Percentiles rank a stretch among this genome's conserved stretches.
Conservation (phyloP, 1,140 invertebrate species). For the Brachionus rotundiformis region DNA sequence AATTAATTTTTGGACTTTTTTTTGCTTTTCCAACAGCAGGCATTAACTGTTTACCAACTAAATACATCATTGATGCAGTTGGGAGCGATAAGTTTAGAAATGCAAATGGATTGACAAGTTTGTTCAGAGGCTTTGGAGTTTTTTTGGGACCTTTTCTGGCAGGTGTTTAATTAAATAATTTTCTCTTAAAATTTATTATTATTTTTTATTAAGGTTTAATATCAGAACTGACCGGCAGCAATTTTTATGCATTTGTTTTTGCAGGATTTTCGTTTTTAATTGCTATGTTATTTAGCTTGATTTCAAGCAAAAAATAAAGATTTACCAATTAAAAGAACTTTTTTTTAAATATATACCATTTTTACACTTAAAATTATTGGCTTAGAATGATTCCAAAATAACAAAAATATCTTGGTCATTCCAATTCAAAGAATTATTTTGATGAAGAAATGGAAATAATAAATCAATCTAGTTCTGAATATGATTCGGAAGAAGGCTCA, state of each 20-base stretch:
- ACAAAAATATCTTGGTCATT: too few relatives aligned
- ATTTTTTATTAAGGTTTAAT: background rate
- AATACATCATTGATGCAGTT: background rate
- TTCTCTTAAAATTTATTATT: too few relatives aligned
- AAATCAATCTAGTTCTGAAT: too few relatives aligned
- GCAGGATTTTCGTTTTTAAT: conserved; percentile 8
- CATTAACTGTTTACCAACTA: conserved; percentile 2
- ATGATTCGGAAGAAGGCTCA: too few relatives aligned
- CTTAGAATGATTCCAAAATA: too few relatives aligned
- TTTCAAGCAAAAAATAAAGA: too few relatives aligned
- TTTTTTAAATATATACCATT: too few relatives aligned
- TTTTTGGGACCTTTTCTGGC: conserved; percentile 10
- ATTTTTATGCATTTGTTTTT: conserved; percentile 28
- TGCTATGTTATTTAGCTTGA: background rate
- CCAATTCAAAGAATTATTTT: too few relatives aligned
- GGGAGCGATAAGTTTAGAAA: conserved; percentile 17
- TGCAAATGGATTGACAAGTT: conserved; percentile 41
- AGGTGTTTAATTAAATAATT: too few relatives aligned
- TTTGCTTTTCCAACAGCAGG: conserved; percentile 7
- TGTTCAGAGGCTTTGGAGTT: conserved; percentile 31
- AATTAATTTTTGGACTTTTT: background rate
- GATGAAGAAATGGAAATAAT: too few relatives aligned
- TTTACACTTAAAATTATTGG: too few relatives aligned
- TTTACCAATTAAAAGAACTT: too few relatives aligned
- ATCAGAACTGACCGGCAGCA: background rate